These are phyloP conservation scores for Dipodomys merriami DNA, from an alignment of 2,113 vertebrate genomes.

Conservation along the genomic window DNA sequence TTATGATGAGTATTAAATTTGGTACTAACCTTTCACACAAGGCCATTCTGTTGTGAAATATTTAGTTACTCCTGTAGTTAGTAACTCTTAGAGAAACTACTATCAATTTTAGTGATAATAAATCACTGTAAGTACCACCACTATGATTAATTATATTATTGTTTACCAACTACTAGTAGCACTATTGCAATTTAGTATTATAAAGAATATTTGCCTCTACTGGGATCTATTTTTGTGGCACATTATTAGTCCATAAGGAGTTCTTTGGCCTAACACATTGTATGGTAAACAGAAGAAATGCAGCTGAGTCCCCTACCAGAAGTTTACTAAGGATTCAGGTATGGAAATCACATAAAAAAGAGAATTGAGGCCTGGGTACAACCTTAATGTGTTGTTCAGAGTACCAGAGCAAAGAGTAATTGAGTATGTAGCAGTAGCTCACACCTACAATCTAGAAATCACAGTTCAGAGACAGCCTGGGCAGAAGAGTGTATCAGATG, in stretches of 20 bases:
- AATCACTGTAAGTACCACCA: not conserved
- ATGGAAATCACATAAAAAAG: not conserved
- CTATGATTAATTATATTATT: not conserved
- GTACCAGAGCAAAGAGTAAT: not conserved
- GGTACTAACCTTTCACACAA: not conserved
- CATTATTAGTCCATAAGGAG: not conserved
- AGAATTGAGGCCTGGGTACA: not conserved
- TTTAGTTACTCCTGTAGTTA: not conserved
- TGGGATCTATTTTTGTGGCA: not conserved
- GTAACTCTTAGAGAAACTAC: too few relatives aligned
- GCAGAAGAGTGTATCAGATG: too few relatives aligned
- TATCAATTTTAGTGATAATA: too few relatives aligned
- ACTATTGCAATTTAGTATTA: not conserved
- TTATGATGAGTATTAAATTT: not conserved
- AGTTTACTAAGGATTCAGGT: not conserved
- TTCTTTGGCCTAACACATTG: not conserved
- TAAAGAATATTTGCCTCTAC: not conserved
- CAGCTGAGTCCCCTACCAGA: not conserved
- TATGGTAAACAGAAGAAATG: not conserved
- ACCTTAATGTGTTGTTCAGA: not conserved
- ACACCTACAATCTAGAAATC: too few relatives aligned
- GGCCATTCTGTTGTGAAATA: not conserved
- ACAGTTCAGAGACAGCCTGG: too few relatives aligned
- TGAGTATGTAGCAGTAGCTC: not conserved
- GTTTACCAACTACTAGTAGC: not conserved